Base-by-base conservation (phyloP, 2,797 vertebrate genomes). In the Acanthiza pusilla region DNA sequence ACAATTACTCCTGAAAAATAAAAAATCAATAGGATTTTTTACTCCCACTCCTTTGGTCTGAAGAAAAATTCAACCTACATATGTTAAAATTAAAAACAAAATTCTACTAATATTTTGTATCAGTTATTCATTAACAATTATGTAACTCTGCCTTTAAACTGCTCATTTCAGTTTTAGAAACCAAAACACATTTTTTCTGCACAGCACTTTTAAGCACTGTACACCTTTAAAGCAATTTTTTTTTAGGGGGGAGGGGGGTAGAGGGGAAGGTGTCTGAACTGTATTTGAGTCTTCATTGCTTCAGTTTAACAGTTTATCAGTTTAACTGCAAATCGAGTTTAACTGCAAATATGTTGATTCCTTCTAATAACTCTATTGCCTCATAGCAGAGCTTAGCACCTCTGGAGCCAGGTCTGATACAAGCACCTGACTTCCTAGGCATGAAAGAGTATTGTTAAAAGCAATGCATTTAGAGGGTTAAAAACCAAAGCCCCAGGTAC, bases 21-120 rank as follows among this genome's bases (percentile, higher is more conserved):
- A 38, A 38, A 38, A 66, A 27, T 43, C 61, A 66, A 19, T 47
- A 10, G 45, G 18, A 60, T 72, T 81, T 93, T 94, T 93, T 36
- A 91, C 72, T 94, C 89, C 82, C 62, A 90, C 79, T 88, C 73
- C 27, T 66, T 86, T 27, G 34, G 23, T 58, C 50, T 88, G 30
- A 36, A 83, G 43, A 89, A 91, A 91, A 87, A 53, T 7, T 23
- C 71, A 87, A 57, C 50, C 67, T 70, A 62, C 66, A 29, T 58
- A 68, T 30, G 10, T 71, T 58, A 77, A 72, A 94, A 58, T 6
- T 15, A 8, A 57, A 70, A 67, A 38, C 26, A 55, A n/a, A 26
- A 10, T 17, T 45, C 53, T 58, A n/a, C 16, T 22, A 22, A 7
- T 65, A 42, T 74, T 85, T 85, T 78, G 7, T 53, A 74, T 47